A percentile compares a stretch with the other conserved stretches of the same genome.
phyloP scores from a whole-genome alignment of 1,140 invertebrate species.

The Polyergus mexicanus region DNA sequence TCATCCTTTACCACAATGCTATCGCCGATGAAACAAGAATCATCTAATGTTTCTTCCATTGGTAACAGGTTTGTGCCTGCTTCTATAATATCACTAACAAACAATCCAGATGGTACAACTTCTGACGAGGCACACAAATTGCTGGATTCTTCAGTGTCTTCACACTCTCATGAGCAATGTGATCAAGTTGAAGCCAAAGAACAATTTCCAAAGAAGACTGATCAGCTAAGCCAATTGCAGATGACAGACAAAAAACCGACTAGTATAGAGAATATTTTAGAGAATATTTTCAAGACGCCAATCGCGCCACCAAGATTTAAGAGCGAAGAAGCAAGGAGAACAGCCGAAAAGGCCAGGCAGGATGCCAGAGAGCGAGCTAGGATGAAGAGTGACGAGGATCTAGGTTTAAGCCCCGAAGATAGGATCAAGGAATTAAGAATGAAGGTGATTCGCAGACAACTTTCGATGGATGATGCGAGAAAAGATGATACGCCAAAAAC shows the following conservation, averaged over 20 bases:
- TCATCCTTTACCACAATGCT: conserved; percentile 78
- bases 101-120: conserved; percentile 76
- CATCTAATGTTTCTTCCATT: conserved; percentile 41
- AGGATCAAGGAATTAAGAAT: conserved; percentile 88
- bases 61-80: conserved; percentile 76
- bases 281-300: conserved; percentile 83
- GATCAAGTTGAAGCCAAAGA: conserved; percentile 24
- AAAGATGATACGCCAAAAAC: conserved; percentile 75
- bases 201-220: conserved; percentile 16
- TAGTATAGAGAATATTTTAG: conserved; percentile 38
- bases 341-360: conserved; percentile 88
- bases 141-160: conserved; percentile 47
- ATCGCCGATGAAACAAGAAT: conserved; percentile 73
- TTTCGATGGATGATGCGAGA: conserved; percentile 80
- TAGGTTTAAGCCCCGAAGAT: conserved; percentile 91
- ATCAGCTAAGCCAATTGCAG: conserved; percentile 1
- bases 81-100: conserved; percentile 67
- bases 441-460: conserved; percentile 83
- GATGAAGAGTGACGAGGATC: conserved; percentile 91
- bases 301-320: conserved; percentile 85
- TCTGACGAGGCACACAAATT: conserved; percentile 78
- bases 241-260: conserved; percentile 6
- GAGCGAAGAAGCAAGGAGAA: conserved; percentile 85
- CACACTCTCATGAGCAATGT: not conserved
- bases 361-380: conserved; percentile 90